Evolutionary conservation across 2,113 vertebrate species (phyloP).

Genomic region (Lampris megalopsis): DNA sequence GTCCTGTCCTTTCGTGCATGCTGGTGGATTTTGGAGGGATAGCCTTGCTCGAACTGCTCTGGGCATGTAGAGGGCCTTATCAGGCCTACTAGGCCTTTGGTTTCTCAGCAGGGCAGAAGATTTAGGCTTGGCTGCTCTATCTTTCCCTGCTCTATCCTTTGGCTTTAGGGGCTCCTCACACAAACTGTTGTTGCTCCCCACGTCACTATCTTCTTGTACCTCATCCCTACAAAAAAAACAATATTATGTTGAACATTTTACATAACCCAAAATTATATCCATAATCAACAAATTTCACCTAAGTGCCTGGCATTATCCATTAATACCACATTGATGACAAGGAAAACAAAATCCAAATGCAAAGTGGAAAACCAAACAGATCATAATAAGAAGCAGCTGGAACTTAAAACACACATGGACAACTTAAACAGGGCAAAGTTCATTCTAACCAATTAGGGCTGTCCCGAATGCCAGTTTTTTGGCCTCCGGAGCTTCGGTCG

Average conservation of each 20-base stretch:
- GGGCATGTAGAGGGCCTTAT: constrained; percentile 81
- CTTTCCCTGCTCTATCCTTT: constrained; percentile 7
- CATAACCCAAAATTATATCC: no score
- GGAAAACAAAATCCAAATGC: neutral
- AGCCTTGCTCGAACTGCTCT: constrained; percentile 67
- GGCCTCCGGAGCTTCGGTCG: no score
- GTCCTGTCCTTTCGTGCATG: constrained; percentile 3
- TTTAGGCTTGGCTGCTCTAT: constrained; percentile 10
- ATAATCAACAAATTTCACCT: neutral
- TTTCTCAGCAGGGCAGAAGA: constrained; percentile 15
- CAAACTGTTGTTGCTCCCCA: constrained; percentile 43
- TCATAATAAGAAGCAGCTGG: no score
- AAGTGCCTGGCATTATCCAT: no score
- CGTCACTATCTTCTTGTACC: constrained; percentile 56
- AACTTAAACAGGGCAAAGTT: no score
- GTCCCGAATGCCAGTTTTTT: no score
- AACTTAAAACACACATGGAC: no score
- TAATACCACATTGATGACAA: neutral
- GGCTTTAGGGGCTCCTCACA: constrained; percentile 33
- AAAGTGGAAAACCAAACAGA: neutral
- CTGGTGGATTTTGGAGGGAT: constrained; percentile 25
- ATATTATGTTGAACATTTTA: neutral
- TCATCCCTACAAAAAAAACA: constrained; percentile 37
- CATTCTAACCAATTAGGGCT: no score
- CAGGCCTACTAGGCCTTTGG: constrained; percentile 66